phyloP scores from a whole-genome alignment of 2,113 vertebrate species.

The Odobenus rosmarus region DNA sequence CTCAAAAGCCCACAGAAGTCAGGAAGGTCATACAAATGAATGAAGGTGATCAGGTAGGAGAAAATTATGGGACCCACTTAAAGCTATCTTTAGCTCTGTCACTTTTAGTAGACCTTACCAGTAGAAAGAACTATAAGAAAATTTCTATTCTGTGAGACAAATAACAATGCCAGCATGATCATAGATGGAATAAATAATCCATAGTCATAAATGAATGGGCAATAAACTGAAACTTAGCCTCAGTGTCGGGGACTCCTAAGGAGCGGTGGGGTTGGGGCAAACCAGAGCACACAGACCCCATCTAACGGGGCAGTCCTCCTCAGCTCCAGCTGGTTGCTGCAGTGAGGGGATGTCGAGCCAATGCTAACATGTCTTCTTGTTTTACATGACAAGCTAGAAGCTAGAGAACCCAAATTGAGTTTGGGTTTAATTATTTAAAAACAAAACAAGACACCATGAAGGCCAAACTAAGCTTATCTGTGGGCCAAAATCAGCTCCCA shows the following conservation, averaged over 20 bases:
- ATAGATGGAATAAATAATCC: neutral
- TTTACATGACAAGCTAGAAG: conserved; percentile 34
- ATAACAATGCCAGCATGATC: neutral
- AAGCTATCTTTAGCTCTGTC: neutral
- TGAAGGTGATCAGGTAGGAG: neutral
- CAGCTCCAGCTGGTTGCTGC: neutral
- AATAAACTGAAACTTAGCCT: neutral
- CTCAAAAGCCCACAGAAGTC: neutral
- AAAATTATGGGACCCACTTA: neutral
- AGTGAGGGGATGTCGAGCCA: neutral
- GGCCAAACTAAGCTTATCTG: conserved; percentile 30
- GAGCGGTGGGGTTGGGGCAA: neutral
- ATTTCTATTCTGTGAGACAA: neutral
- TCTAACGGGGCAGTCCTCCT: neutral
- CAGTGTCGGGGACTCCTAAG: neutral
- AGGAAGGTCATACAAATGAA: neutral
- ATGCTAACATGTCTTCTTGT: conserved; percentile 30
- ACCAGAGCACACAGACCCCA: neutral
- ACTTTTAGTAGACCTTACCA: neutral
- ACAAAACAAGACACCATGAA: neutral
- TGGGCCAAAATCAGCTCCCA: neutral
- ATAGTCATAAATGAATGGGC: neutral
- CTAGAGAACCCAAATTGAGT: conserved; percentile 12
- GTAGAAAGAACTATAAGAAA: neutral
- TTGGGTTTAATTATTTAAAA: conserved; percentile 12